Conservation (phyloP, 64 coral and sea anemone genomes). For the Exaiptasia diaphana region DNA sequence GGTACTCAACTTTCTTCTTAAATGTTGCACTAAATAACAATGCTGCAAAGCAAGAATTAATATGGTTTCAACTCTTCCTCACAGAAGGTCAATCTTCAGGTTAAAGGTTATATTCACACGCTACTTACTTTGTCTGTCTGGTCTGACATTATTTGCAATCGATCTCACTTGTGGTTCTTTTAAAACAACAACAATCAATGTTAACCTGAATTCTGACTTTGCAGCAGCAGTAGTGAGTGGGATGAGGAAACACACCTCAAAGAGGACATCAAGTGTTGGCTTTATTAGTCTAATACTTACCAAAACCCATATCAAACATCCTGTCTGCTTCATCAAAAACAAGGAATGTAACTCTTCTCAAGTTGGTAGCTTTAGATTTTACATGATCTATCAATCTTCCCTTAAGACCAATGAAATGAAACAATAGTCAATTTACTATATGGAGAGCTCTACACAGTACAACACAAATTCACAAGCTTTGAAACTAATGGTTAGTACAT, state of each 20-base stretch:
- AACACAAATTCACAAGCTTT: no score
- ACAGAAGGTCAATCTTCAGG: neutral
- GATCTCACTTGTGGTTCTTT: conserved; percentile 94
- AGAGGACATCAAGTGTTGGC: no score
- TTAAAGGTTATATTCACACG: neutral
- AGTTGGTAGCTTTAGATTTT: conserved; percentile 85
- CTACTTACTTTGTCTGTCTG: conserved; percentile 94
- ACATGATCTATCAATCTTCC: conserved; percentile 95
- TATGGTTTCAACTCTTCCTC: neutral
- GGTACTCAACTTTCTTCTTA: conserved; percentile 94
- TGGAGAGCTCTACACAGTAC: no score
- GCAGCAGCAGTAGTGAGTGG: no score
- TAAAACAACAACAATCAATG: neutral
- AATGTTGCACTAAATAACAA: conserved; percentile 97
- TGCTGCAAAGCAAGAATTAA: conserved; percentile 21
- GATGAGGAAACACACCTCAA: no score
- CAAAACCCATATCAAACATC: conserved; percentile 99
- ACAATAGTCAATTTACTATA: no score
- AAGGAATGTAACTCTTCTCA: conserved; percentile 83
- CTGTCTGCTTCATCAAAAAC: conserved; percentile 98
- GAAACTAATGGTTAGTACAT: no score
- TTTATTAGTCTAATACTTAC: no score
- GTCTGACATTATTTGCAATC: conserved; percentile 90
- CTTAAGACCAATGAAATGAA: conserved; percentile 15
- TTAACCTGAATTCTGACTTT: no score